Evolutionary conservation across 2,888 invertebrate species (phyloP), one percentile per base, ranked within the genome.

Genomic region (Aelia acuminata): DNA sequence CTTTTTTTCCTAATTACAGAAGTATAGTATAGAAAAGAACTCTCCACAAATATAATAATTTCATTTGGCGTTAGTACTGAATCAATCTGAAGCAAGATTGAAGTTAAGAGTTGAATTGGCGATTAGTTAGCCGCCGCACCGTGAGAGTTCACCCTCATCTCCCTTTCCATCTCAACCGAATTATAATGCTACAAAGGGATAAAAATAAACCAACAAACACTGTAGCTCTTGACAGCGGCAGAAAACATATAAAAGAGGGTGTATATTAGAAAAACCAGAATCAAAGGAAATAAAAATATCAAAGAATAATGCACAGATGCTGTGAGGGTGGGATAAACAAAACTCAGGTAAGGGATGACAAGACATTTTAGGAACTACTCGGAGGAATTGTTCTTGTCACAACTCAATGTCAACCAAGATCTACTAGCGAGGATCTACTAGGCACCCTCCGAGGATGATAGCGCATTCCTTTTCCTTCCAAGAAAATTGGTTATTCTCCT

Each of bases 301-400:
- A 10, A 20, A 20, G 39, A 85, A 85, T 85, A 85, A 85, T 85
- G 48, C 15, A 49, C 48, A n/a, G 49, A 22, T 18, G 53, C 53
- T 22, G 15, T 0, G n/a, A 1, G 22, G 53, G 18, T 7, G 50
- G 85, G 35, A 50, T n/a, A 50, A 15, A 85, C 13, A 85, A 3
- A 7, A 13, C 0, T 35, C 85, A 85, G 85, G 85, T 85, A 85
- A 13, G 53, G 85, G 35, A 85, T 85, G 85, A 85, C 85, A 50
- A 13, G 26, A 48, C 49, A 48, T 84, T 84, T 15, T 75, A 35
- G 39, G 39, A 75, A 75, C 39, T 39, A 75, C 39, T 75, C 15
- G 22, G 8, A 75, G 20, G 75, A 39, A 75, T 26, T 39, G 75
- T 75, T 43, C 75, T 43, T 39, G 39, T 75, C 75, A 75, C 11